Evolutionary conservation across 2,797 vertebrate species (phyloP).

Genomic region (Pagetopsis macropterus): DNA sequence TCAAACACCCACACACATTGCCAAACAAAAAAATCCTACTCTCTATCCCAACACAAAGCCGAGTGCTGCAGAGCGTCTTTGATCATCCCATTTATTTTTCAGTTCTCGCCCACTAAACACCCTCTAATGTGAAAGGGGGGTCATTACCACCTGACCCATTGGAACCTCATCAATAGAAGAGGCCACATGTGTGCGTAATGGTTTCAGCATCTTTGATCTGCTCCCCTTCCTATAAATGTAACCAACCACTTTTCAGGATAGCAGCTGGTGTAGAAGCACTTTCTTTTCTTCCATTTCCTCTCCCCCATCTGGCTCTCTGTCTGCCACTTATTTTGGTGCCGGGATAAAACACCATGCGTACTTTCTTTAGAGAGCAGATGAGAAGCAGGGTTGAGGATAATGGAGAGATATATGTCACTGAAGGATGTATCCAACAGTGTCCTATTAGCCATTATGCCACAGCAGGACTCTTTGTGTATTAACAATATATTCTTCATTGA

Average conservation of each 20-base stretch:
- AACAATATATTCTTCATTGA: constrained; percentile 22
- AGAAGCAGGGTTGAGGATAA: constrained; percentile 62
- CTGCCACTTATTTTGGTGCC: constrained; percentile 66
- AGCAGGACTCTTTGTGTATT: constrained; percentile 45
- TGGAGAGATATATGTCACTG: constrained; percentile 70
- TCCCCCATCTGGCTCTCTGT: constrained; percentile 72
- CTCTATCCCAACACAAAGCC: constrained; percentile 40
- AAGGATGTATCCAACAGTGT: constrained; percentile 50
- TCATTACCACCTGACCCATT: constrained; percentile 73
- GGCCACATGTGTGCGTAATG: constrained; percentile 67
- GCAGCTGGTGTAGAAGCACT: constrained; percentile 75
- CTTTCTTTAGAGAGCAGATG: constrained; percentile 62
- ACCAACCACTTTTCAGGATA: constrained; percentile 74
- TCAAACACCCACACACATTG: constrained; percentile 37
- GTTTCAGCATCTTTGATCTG: constrained; percentile 70
- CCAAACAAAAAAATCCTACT: constrained; percentile 32
- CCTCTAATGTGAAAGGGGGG: constrained; percentile 66
- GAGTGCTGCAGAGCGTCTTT: constrained; percentile 42
- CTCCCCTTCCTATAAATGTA: constrained; percentile 65
- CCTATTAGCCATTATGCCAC: constrained; percentile 55
- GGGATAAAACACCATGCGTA: constrained; percentile 53
- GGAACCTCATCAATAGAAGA: constrained; percentile 58
- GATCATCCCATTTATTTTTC: constrained; percentile 62
- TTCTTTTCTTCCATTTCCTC: constrained; percentile 73
- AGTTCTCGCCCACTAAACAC: constrained; percentile 56